A percentile compares a stretch with the other conserved stretches of the same genome.
Evolutionary conservation across 2,888 invertebrate genomes (phyloP).

Genomic region (Baccha elongata): DNA sequence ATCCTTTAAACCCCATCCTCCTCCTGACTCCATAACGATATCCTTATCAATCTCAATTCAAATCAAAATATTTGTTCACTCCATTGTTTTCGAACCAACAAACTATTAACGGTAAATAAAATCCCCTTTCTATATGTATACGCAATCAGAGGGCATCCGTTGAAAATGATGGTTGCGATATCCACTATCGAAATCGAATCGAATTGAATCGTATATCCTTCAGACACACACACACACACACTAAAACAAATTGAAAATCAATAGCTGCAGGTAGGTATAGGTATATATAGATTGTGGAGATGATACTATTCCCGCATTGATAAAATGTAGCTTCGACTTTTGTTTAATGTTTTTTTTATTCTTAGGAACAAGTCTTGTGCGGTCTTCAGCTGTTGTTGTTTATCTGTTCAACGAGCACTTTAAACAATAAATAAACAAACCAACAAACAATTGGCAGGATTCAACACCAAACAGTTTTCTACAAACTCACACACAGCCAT

Average conservation of each 20-base stretch:
- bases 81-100: conserved; percentile 58
- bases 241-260: conserved; percentile 64
- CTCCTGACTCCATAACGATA: neutral
- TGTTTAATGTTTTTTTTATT: conserved; percentile 41
- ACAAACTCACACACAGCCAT: neutral
- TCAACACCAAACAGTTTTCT: conserved; percentile 27
- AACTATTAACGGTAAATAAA: conserved; percentile 55
- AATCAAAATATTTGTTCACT: conserved; percentile 36
- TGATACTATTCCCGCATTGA: conserved; percentile 29
- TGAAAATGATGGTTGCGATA: conserved; percentile 33
- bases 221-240: conserved; percentile 11
- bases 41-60: conserved; percentile 58
- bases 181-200: conserved; percentile 20
- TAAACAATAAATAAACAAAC: conserved; percentile 72
- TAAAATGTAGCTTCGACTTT: conserved; percentile 57
- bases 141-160: conserved; percentile 8
- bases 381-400: conserved; percentile 57
- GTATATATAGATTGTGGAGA: conserved; percentile 1
- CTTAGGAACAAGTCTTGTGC: conserved; percentile 2
- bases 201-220: conserved; percentile 28
- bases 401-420: conserved; percentile 72
- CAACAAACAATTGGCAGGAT: conserved; percentile 70
- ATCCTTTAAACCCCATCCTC: neutral
- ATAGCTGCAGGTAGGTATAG: conserved; percentile 61
- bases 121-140: neutral